A percentile compares a stretch with the other conserved stretches of the same genome.
Evolutionary conservation across 2,888 invertebrate species (phyloP).

Genomic region (Notodonta dromedarius): DNA sequence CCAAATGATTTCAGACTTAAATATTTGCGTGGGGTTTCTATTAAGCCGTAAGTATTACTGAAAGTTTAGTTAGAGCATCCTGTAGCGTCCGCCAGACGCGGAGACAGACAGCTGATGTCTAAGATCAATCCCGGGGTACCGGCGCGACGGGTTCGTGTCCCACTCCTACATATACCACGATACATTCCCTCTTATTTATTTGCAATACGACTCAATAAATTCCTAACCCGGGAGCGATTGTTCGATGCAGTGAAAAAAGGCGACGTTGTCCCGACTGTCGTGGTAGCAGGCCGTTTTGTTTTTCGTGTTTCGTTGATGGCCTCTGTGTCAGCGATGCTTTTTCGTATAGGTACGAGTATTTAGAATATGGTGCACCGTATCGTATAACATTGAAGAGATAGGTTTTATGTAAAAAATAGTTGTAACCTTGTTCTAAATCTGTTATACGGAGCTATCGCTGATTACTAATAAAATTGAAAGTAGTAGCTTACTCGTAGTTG

Average conservation of each 20-base stretch:
- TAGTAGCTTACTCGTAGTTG: too few relatives aligned
- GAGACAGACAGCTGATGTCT: constrained; percentile 77
- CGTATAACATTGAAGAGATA: too few relatives aligned
- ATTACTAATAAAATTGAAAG: too few relatives aligned
- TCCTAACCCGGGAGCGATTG: constrained; percentile 72
- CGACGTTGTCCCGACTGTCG: constrained; percentile 60
- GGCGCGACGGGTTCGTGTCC: constrained; percentile 63
- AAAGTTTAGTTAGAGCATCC: constrained; percentile 35
- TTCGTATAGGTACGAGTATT: background rate
- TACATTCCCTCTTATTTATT: constrained; percentile 61
- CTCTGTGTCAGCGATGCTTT: constrained; percentile 9
- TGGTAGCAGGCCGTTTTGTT: constrained; percentile 44
- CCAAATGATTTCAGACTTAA: too few relatives aligned
- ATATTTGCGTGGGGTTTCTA: too few relatives aligned
- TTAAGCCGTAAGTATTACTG: background rate
- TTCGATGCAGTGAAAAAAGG: constrained; percentile 66
- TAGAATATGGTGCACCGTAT: background rate
- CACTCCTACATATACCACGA: constrained; percentile 54
- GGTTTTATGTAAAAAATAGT: too few relatives aligned
- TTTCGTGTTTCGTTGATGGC: constrained; percentile 19
- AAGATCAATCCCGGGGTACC: constrained; percentile 69
- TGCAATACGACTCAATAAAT: constrained; percentile 78
- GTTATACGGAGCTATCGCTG: too few relatives aligned
- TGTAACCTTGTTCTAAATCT: too few relatives aligned
- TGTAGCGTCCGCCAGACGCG: constrained; percentile 47